Conservation (phyloP, 2,113 vertebrate genomes). For the Vombatus ursinus region DNA sequence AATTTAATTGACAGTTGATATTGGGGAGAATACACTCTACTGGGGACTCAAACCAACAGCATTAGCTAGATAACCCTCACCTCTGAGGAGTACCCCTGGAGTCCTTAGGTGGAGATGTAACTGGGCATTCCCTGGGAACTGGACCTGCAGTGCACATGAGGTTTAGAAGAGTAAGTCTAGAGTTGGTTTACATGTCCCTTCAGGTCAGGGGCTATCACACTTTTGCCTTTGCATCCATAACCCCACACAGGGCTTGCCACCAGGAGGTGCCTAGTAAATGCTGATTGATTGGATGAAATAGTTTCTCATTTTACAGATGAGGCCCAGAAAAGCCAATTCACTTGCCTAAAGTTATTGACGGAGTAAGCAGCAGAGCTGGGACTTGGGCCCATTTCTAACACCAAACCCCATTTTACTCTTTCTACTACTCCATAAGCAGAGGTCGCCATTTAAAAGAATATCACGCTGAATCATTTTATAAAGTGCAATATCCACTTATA, state of each 20-base stretch:
- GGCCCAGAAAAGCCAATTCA: neutral
- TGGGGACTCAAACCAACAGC: neutral
- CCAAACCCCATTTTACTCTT: neutral
- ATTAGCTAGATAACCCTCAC: neutral
- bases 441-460: neutral
- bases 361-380: neutral
- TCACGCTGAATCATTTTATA: neutral
- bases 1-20: neutral
- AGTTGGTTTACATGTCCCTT: neutral
- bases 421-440: neutral
- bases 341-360: neutral
- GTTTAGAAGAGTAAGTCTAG: neutral
- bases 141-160: neutral
- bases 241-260: neutral
- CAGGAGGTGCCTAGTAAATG: neutral
- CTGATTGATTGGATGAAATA: neutral
- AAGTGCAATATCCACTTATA: neutral
- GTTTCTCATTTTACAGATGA: neutral
- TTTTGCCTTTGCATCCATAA: neutral
- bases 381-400: neutral
- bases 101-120: neutral
- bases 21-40: neutral
- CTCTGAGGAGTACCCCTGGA: neutral
- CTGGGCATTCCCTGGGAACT: neutral
- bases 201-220: neutral